Base-by-base conservation (phyloP, 2,797 vertebrate genomes). In the Urophycis tenuis region DNA sequence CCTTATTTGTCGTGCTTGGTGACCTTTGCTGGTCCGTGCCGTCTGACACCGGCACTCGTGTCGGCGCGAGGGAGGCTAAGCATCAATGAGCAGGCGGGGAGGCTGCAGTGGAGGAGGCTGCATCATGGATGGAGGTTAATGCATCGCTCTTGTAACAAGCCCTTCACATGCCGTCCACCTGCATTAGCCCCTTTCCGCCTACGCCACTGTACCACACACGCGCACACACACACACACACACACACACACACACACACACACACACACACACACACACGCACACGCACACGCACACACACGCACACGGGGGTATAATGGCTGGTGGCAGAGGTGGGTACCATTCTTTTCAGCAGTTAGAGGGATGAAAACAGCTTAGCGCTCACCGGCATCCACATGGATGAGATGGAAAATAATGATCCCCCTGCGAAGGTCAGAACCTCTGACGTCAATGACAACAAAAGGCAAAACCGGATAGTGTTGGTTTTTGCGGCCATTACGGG, bases 371-470 rank as follows among this genome's bases (percentile, higher is more conserved):
- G 87, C 83, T 89, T 86, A 82, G 82, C 5, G 31, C 81, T 87
- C 86, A 83, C 90, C 87, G 86, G 87, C 87, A 77, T 89, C 83
- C 89, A 87, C 89, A 83, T 82, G 91, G 93, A 92, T 87, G 89
- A 88, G 83, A 87, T 41, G 45, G 91, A 92, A 94, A 93, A 92
- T 85, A 89, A 87, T 92, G 87, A 92, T 90, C 90, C 90, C 84
- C 81, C 74, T 80, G 81, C 82, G 83, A 92, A 93, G 91, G 92
- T 93, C 92, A 92, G 88, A 90, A 89, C 85, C 84, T 86, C 88
- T 94, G 92, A 93, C 91, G 92, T 93, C 92, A 93, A 90, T 89
- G 88, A 91, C 86, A 88, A 90, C 81, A 88, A 87, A 92, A 90
- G 84, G 79, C 80, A 81, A 83, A 82, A 84, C 86, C 80, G 5